Base-by-base conservation (phyloP, 2,113 vertebrate species). In the Spheniscus mendiculus region DNA sequence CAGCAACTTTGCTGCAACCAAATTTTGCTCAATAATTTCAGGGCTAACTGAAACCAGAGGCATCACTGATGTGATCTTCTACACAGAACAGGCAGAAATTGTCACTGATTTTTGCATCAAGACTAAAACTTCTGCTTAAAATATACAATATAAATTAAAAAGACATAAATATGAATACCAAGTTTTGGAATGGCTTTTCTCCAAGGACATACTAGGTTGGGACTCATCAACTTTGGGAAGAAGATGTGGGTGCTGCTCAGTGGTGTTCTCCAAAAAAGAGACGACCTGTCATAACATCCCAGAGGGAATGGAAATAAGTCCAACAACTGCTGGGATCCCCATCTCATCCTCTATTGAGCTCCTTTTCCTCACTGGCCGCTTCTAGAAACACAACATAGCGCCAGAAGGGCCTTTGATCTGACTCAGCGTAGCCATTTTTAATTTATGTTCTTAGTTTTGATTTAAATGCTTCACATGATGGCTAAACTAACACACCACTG, bases 211-310 rank as follows among this genome's bases (percentile, higher is more conserved):
- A 16, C 12, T 20, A 32, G 32, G 29, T 76, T 47, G 65, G 40
- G 34, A 34, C 0, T 5, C 15, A 55, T 5, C 9, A 56, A 1
- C 44, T 36, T 61, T 0, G 1, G 27, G 23, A 78, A 83, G 30
- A 81, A 83, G 5, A 74, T 22, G 8, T 34, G 45, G 4, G 12
- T 36, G 49, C 14, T 79, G 40, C 25, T 59, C 67, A 63, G 66
- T 17, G 23, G 18, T 49, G 20, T 27, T 76, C n/a, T 74, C 32
- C 49, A 76, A 50, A 66, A 36, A 19, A 77, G 11, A 71, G 30
- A 73, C 0, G 4, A 73, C 12, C 18, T 81, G 40, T 36, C 30
- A 5, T 14, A 89, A 65, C 7, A 87, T 19, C 23, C 25, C 40
- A 70, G 50, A 70, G 34, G 30, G 32, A 65, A 74, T 8, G 10